Base-by-base conservation (phyloP, 2,113 vertebrate species). In the Megaptera novaeangliae region DNA sequence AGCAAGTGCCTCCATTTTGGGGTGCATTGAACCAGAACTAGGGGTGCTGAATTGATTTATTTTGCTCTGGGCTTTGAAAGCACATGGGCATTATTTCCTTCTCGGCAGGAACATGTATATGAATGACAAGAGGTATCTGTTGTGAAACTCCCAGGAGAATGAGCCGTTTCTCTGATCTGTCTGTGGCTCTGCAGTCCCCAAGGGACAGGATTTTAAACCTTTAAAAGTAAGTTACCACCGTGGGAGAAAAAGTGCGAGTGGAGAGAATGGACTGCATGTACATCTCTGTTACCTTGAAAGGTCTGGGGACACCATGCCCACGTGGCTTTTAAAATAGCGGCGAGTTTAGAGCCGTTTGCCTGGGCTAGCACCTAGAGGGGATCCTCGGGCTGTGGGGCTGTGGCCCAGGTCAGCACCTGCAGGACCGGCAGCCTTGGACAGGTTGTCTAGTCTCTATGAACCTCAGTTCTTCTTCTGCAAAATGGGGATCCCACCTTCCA, bases 1-100 rank as follows among this genome's bases (percentile, higher is more conserved):
- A 72, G 64, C 46, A 36, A 55, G 8, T 49, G 77, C 41, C 84
- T 95, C 44, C 46, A 6, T 85, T 94, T 81, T 12, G 23, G 63
- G 29, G 59, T 69, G 2, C 39, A 12, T 36, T 75, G 27, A 93
- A 71, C 44, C 93, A 78, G n/a, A 89, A 59, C 20, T 66, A 64
- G 46, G 52, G 29, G 39, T 31, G 27, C 39, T 44, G 11, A 59
- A 15, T 71, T 68, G 36, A 21, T 66, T 94, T 88, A 69, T 77
- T 89, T 75, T 77, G 57, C 49, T 82, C 25, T 20, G 66, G 20
- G 1, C 72, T 78, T 71, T 91, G 77, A 81, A 94, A 94, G 27
- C 81, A 31, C 31, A n/a, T 10, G 29, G 63, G 52, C 6, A 18
- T 49, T 36, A 27, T 68, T 93, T 64, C 63, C 44, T 72, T 74